Evolutionary conservation across 2,888 invertebrate species (phyloP), one percentile per base, ranked within the genome.

Genomic region (Andrena bicolor): DNA sequence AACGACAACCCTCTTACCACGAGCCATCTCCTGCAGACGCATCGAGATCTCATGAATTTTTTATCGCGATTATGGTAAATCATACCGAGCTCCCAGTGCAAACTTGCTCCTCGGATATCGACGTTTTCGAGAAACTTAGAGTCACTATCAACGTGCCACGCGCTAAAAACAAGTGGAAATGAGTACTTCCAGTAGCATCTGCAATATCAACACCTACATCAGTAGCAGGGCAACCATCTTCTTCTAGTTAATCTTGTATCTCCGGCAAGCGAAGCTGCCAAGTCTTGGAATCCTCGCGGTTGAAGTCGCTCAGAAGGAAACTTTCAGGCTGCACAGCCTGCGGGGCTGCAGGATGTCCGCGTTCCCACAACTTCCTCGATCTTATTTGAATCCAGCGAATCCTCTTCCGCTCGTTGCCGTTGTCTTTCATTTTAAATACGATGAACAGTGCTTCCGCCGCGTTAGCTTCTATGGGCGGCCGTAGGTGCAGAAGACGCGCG

Each of bases 351-450:
- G 84, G 75, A 77, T 88, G 88, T 84, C 83, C 61, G 64, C 41
- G 82, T 90, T 92, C 91, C 87, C 91, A 92, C 90, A 90, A 82
- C 83, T 83, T 84, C 75, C 66, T 64, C 71, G 84, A 81, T 88
- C 87, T 81, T 82, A 89, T 91, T 91, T 90, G 92, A 92, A 92
- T 92, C 91, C 87, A 90, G 80, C 68, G 82, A 65, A 60, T 68
- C 77, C 74, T 66, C 64, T n/a, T 28, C 28, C 53, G 61, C 73
- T 75, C 74, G 77, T 70, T 68, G 56, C 76, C 76, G 79, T 77
- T 83, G 83, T 83, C 77, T 82, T 75, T 80, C 76, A 69, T 74
- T 88, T 88, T 88, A 88, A 89, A 88, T 76, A 85, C 85, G 71
- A 4, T 30, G 69, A 65, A 65, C 75, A 61, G 78, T 60, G 86